These are phyloP conservation scores for Operophtera brumata DNA, from an alignment of 2,888 invertebrate genomes.

Conservation along the genomic window DNA sequence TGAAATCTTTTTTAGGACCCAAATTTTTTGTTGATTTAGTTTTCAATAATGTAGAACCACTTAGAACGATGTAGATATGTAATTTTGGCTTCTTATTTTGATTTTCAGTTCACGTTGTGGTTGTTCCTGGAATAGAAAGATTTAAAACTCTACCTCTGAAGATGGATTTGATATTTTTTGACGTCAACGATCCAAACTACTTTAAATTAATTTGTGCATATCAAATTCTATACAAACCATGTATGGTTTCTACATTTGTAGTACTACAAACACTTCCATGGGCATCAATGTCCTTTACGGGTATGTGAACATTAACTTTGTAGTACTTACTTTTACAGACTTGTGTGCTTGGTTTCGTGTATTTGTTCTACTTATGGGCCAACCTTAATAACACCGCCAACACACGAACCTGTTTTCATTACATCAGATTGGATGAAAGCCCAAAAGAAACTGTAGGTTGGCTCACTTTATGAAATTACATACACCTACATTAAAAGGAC, in stretches of 20 bases:
- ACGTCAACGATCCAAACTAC: constrained; percentile 43
- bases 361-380: too few relatives aligned
- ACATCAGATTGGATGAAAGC: constrained; percentile 1
- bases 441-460: constrained; percentile 6
- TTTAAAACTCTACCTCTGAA: constrained; percentile 51
- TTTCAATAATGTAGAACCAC: too few relatives aligned
- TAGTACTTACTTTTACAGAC: neutral
- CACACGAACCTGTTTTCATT: constrained; percentile 1
- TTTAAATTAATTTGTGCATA: constrained; percentile 44
- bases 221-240: constrained; percentile 54
- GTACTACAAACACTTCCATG: constrained; percentile 46
- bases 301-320: constrained; percentile 32
- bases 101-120: constrained; percentile 52
- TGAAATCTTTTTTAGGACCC: neutral
- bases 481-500: constrained; percentile 21
- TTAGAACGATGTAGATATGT: too few relatives aligned
- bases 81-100: neutral
- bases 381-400: neutral
- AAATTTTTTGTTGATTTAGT: neutral
- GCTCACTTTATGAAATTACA: constrained; percentile 20
- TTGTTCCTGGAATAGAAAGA: constrained; percentile 45
- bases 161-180: constrained; percentile 54
- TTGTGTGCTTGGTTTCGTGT: neutral
- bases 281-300: constrained; percentile 49
- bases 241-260: constrained; percentile 37